phyloP scores from a whole-genome alignment of 2,797 vertebrate species.

The Brotula barbata region DNA sequence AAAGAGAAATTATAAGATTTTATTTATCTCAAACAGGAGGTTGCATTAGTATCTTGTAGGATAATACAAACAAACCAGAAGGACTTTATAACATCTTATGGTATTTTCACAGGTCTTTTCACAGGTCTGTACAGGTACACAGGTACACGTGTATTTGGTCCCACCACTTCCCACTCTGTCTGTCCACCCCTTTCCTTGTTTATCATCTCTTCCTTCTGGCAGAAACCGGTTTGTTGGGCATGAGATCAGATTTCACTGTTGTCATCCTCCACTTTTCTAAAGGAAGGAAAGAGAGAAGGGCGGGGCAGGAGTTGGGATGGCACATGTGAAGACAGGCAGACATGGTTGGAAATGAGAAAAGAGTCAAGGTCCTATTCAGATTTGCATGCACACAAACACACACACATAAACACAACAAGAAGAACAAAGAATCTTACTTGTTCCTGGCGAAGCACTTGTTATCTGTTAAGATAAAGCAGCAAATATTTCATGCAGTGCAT shows the following conservation, averaged over 20 bases:
- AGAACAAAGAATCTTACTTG: conserved; percentile 61
- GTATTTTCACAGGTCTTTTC: conserved; percentile 25
- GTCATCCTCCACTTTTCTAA: conserved; percentile 66
- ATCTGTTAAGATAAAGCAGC: conserved; percentile 64
- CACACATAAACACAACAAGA: no score
- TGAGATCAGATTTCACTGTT: conserved; percentile 73
- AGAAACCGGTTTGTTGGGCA: conserved; percentile 61
- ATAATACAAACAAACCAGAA: neutral
- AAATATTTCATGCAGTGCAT: conserved; percentile 28
- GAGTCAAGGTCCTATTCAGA: no score
- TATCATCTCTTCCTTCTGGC: conserved; percentile 39
- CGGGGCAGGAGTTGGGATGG: conserved; percentile 16
- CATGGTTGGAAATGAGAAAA: no score
- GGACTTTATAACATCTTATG: neutral
- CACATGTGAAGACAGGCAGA: conserved; percentile 3
- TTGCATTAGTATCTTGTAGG: neutral
- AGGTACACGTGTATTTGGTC: conserved; percentile 11
- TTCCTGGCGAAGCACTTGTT: conserved; percentile 56
- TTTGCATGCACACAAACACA: neutral
- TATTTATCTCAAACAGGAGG: neutral
- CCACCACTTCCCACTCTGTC: conserved; percentile 8
- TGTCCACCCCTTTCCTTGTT: conserved; percentile 24
- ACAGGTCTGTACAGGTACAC: conserved; percentile 40
- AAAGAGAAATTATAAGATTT: neutral
- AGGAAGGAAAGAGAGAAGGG: conserved; percentile 30